Percentiles rank a stretch among this genome's conserved stretches.
phyloP scores from a whole-genome alignment of 2,797 vertebrate genomes.

The Manis javanica region DNA sequence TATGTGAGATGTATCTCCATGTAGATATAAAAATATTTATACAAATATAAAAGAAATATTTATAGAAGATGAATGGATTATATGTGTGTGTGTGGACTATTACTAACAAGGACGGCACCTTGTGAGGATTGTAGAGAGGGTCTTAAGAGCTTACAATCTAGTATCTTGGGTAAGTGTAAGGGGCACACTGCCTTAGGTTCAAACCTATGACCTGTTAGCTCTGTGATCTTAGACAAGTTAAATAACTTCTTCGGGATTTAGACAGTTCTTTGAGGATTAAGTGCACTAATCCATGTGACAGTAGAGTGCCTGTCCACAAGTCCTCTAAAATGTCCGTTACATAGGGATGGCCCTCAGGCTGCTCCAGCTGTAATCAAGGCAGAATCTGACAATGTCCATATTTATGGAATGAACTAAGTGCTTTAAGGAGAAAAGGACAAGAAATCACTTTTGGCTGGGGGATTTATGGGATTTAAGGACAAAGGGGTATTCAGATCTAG shows the following conservation, averaged over 20 bases:
- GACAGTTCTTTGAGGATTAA: slow-evolving; percentile 52
- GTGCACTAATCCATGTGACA: not conserved
- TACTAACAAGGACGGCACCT: not conserved
- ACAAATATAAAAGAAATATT: not conserved
- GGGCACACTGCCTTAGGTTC: not conserved
- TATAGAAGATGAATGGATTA: not conserved
- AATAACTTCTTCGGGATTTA: slow-evolving; percentile 43
- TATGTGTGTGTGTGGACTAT: not conserved
- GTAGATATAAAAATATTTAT: not conserved
- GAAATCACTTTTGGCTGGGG: not conserved
- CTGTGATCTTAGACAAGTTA: slow-evolving; percentile 50
- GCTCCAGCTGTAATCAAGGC: not conserved
- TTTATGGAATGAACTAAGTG: not conserved
- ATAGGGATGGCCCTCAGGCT: not conserved
- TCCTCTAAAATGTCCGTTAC: not conserved
- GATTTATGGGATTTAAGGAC: not conserved
- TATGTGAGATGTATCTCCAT: not conserved
- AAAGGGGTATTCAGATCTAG: not conserved
- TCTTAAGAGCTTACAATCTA: not conserved
- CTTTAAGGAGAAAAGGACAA: not conserved
- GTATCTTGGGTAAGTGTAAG: not conserved
- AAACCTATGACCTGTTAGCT: slow-evolving; percentile 29
- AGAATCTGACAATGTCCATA: not conserved
- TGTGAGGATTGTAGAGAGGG: not conserved
- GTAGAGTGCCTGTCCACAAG: not conserved